Conservation (phyloP, 2,113 vertebrate species). For the Cranoglanis bouderius region DNA sequence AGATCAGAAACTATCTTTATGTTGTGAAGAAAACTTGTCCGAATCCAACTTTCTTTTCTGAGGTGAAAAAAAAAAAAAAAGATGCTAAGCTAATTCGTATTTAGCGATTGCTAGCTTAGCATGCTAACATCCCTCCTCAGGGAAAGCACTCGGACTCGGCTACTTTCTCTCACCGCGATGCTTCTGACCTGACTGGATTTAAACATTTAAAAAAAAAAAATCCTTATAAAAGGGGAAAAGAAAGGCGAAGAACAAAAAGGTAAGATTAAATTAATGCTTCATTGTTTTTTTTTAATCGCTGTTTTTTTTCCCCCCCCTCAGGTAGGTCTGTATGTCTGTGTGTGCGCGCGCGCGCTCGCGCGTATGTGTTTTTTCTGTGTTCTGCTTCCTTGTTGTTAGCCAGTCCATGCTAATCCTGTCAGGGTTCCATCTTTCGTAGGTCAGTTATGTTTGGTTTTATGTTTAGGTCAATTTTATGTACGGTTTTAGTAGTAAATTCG, state of each 20-base stretch:
- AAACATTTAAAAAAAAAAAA: neutral
- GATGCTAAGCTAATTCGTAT: conserved; percentile 49
- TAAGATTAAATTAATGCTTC: conserved; percentile 24
- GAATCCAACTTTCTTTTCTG: conserved; percentile 43
- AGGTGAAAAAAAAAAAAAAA: conserved; percentile 48
- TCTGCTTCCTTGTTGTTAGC: conserved; percentile 45
- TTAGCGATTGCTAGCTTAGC: conserved; percentile 31
- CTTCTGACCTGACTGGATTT: conserved; percentile 35
- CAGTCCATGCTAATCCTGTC: conserved; percentile 4
- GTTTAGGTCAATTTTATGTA: neutral
- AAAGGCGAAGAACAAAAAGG: conserved; percentile 34
- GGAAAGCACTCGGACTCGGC: neutral
- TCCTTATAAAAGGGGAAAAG: neutral
- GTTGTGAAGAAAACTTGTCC: conserved; percentile 45
- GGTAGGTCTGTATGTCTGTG: neutral
- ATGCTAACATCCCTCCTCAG: neutral
- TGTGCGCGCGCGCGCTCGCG: neutral
- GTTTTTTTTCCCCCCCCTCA: neutral
- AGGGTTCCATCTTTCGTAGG: too few species aligned
- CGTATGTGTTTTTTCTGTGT: neutral
- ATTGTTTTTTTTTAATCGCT: neutral
- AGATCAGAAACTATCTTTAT: conserved; percentile 21
- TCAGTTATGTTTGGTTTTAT: too few species aligned
- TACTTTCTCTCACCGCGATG: neutral
- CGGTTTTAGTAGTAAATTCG: neutral